Percentiles rank a stretch among this genome's conserved stretches.
Conservation (phyloP, 2,888 invertebrate genomes). For the Heteropelma amictum region DNA sequence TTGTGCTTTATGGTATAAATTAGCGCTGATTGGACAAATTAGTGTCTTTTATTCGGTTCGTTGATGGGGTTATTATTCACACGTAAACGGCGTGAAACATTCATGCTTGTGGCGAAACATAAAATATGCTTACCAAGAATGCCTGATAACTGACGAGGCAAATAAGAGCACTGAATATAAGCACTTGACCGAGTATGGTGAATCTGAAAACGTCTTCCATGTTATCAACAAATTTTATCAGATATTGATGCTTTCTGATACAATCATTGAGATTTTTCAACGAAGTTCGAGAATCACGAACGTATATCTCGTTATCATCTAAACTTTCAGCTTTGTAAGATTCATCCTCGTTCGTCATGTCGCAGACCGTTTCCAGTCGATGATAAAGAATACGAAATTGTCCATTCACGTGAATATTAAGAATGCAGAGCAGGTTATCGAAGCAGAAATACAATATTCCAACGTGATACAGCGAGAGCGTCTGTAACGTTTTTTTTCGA, state of each 20-base stretch:
- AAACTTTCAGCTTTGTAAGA: neutral
- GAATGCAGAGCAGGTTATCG: conserved; percentile 62
- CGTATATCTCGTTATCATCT: neutral
- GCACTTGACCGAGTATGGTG: conserved; percentile 56
- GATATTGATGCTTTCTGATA: conserved; percentile 55
- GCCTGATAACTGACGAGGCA: conserved; percentile 62
- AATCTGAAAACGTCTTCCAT: conserved; percentile 56
- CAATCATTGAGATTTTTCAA: conserved; percentile 35
- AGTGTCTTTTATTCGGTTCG: neutral
- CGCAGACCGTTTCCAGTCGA: conserved; percentile 45
- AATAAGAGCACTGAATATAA: conserved; percentile 57
- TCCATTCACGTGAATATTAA: conserved; percentile 58
- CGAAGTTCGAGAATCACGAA: neutral
- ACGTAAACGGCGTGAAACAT: too few relatives aligned
- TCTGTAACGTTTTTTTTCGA: neutral
- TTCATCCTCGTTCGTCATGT: neutral
- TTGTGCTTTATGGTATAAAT: neutral
- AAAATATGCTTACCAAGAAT: conserved; percentile 58
- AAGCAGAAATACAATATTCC: conserved; percentile 63
- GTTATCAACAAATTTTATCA: conserved; percentile 54
- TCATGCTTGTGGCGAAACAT: too few relatives aligned
- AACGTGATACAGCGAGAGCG: conserved; percentile 52
- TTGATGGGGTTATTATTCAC: neutral
- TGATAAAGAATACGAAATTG: conserved; percentile 63
- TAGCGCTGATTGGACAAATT: too few relatives aligned